A percentile compares a stretch with the other conserved stretches of the same genome.
These are phyloP conservation scores for Clinocottus analis DNA, from an alignment of 2,113 vertebrate genomes.

Conservation along the genomic window DNA sequence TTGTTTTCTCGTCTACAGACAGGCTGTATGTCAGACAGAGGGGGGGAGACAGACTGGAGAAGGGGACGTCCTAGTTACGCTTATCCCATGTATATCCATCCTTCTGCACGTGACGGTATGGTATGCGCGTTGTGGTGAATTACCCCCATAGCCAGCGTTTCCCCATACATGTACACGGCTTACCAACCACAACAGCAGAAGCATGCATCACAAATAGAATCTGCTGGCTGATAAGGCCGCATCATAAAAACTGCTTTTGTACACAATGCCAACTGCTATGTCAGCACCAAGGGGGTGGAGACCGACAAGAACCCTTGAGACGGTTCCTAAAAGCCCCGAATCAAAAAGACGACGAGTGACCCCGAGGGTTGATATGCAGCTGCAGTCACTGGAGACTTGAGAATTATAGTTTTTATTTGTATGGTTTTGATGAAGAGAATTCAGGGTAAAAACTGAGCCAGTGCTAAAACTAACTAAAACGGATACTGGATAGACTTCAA, in stretches of 20 bases:
- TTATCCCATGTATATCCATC: constrained; percentile 22
- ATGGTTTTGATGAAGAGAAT: not conserved
- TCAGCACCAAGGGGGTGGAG: not conserved
- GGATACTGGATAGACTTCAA: not conserved
- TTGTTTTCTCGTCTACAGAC: constrained; percentile 53
- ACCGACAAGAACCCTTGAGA: constrained; percentile 16
- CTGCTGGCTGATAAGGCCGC: constrained; percentile 10
- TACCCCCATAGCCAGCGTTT: constrained; percentile 38
- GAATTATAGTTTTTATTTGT: not conserved
- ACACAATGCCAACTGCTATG: not conserved
- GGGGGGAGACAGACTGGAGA: constrained; percentile 1
- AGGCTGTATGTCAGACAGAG: constrained; percentile 17
- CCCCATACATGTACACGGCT: constrained; percentile 7
- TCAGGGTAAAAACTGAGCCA: not conserved
- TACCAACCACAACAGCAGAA: constrained; percentile 2
- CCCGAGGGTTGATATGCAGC: not conserved
- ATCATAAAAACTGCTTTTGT: constrained; percentile 12
- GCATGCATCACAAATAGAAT: constrained; percentile 9
- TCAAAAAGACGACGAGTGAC: constrained; percentile 4
- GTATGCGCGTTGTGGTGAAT: constrained; percentile 34
- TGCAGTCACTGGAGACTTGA: not conserved
- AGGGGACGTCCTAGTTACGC: constrained; percentile 51
- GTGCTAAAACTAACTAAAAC: not conserved
- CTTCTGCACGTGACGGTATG: constrained; percentile 7
- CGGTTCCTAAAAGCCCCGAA: constrained; percentile 22